These are phyloP conservation scores for Solea solea DNA, from an alignment of 2,113 vertebrate species.

Conservation along the genomic window DNA sequence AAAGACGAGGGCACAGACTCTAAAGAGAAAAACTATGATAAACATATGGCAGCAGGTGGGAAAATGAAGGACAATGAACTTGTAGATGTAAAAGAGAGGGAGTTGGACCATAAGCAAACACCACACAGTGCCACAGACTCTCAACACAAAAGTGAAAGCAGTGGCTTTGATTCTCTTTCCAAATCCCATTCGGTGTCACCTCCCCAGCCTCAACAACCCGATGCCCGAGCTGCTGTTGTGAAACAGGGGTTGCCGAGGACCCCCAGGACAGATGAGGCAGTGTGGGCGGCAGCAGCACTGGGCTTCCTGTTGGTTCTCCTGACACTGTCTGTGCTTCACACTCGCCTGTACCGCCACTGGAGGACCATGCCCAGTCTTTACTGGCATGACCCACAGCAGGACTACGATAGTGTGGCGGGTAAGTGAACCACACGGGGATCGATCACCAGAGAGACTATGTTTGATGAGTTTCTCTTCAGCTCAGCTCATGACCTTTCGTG, in stretches of 20 bases:
- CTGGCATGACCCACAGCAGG: conserved; percentile 80
- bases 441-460: background rate
- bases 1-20: conserved; percentile 6
- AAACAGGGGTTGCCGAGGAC: conserved; percentile 59
- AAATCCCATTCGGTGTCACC: conserved; percentile 3
- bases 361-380: conserved; percentile 86
- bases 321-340: conserved; percentile 81
- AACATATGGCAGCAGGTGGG: background rate
- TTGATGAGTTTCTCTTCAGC: no score
- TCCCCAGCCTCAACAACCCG: background rate
- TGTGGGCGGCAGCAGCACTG: conserved; percentile 89
- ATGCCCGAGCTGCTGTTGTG: background rate
- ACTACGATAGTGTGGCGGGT: conserved; percentile 83
- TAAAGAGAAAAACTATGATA: conserved; percentile 4
- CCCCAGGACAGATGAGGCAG: conserved; percentile 84
- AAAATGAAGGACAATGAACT: conserved; percentile 11
- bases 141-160: conserved; percentile 4
- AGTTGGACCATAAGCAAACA: conserved; percentile 3
- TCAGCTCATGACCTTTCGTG: no score
- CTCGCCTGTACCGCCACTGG: conserved; percentile 83
- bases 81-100: conserved; percentile 43
- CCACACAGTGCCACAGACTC: background rate
- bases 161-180: background rate
- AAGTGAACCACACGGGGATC: background rate
- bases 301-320: conserved; percentile 88